A percentile compares a stretch with the other conserved stretches of the same genome.
phyloP scores from a whole-genome alignment of 2,113 vertebrate genomes.

The Onychostruthus taczanowskii region DNA sequence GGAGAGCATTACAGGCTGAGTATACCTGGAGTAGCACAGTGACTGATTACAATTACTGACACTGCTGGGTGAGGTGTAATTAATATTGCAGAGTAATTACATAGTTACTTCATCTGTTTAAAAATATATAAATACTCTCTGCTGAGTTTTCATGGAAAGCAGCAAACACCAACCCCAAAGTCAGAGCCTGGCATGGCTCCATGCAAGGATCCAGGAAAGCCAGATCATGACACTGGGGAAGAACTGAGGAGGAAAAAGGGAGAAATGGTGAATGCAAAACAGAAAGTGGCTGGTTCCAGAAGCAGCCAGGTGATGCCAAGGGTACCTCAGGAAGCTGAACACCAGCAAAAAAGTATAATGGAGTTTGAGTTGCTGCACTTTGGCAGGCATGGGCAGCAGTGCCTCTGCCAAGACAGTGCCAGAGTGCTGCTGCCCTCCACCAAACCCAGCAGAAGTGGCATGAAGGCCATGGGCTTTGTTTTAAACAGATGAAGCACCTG shows the following conservation, averaged over 20 bases:
- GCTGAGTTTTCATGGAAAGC: conserved; percentile 1
- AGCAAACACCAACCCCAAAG: not conserved
- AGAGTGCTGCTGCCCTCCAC: not conserved
- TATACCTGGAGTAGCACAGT: conserved; percentile 36
- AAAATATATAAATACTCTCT: not conserved
- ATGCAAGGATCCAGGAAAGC: not conserved
- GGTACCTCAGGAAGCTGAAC: not conserved
- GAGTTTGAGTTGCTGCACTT: not conserved
- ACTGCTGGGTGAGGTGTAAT: conserved; percentile 19
- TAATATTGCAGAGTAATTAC: conserved; percentile 24
- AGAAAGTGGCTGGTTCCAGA: not conserved
- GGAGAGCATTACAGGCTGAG: not conserved
- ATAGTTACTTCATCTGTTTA: conserved; percentile 36
- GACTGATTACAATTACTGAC: conserved; percentile 30
- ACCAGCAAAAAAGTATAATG: not conserved
- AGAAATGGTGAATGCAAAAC: not conserved
- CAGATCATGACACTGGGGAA: not conserved
- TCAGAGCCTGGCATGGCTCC: accelerated
- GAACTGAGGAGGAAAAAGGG: not conserved
- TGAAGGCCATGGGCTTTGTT: not conserved
- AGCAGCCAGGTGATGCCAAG: not conserved
- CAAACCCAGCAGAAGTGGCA: not conserved
- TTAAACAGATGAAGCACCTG: conserved; percentile 46
- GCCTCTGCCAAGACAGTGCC: accelerated
- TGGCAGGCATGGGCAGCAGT: not conserved